Base-by-base conservation (phyloP, 1,140 invertebrate genomes). In the Drosophila nikananu region DNA sequence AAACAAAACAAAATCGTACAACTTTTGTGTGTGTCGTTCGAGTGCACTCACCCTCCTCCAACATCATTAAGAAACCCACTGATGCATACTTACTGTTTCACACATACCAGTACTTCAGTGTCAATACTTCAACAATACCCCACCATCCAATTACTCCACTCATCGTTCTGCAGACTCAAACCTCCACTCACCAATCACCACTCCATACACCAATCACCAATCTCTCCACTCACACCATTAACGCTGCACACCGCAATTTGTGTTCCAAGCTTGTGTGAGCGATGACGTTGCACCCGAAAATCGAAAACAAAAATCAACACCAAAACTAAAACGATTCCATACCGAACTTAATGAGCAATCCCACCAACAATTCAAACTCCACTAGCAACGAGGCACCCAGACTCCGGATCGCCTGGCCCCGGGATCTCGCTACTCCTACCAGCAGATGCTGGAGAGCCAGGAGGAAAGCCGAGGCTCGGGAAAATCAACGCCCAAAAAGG, bases 371-470 rank as follows among this genome's bases (percentile, higher is more conserved):
- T 77, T 75, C 58, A 70, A 82, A 82, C 75, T 84, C 63, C 44
- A 73, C 39, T 91, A 90, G 86, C 86, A 90, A 68, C 86, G 86
- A 46, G 79, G 76, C 63, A 90, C 86, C 35, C 87, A 91, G 74
- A 87, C 86, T 15, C 82, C 87, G 10, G 83, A 91, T 7, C 65
- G 80, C 49, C 32, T 80, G 51, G 48, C 79, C 51, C 74, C 77
- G n/a, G 83, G 89, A 44, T 58, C 83, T 15, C 84, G 86, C n/a
- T 82, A 76, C 46, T 83, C 83, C 25, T 91, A 91, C 55, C 81
- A 92, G 68, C 80, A 87, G 74, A 91, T 92, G 87, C 58, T 89
- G 19, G 74, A 86, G 55, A 55, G 63, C 9, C 77, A 91, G 58
- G 78, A 84, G 61, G 44, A 76, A 21, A 17, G 19, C 13, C 19